Evolutionary conservation across 1,140 invertebrate species (phyloP).

Genomic region (Cherax destructor): DNA sequence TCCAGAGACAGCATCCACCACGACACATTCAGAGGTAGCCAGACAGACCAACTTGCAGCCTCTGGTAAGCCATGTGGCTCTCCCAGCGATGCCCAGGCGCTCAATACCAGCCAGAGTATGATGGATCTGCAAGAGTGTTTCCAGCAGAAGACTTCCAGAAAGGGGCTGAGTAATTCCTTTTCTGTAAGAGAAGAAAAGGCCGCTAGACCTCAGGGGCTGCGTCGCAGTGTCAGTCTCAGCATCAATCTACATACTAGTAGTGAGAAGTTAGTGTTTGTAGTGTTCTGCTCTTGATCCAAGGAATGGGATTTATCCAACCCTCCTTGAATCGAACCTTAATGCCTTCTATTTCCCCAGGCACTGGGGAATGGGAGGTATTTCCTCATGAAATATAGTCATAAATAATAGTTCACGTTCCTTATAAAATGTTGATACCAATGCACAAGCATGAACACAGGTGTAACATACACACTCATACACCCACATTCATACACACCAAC

Average conservation of each 20-base stretch:
- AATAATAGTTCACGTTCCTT: too few species aligned
- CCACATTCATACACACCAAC: too few species aligned
- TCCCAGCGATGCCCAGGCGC: not conserved
- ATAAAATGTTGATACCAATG: too few species aligned
- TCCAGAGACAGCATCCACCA: not conserved
- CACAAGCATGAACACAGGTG: too few species aligned
- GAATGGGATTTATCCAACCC: too few species aligned
- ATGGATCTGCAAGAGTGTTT: conserved; percentile 36
- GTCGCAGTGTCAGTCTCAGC: conserved; percentile 44
- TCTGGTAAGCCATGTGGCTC: not conserved
- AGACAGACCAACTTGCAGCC: not conserved
- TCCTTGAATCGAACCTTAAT: too few species aligned
- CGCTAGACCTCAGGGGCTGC: not conserved
- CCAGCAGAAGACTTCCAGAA: not conserved
- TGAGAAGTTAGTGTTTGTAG: conserved; percentile 56
- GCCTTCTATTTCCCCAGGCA: too few species aligned
- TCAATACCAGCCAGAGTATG: conserved; percentile 50
- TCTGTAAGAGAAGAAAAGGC: not conserved
- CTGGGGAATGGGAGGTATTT: too few species aligned
- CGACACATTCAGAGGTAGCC: not conserved
- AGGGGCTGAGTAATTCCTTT: not conserved
- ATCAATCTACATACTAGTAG: conserved; percentile 29
- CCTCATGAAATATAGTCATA: too few species aligned
- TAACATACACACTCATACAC: too few species aligned
- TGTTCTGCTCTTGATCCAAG: not conserved